These are phyloP conservation scores for Eubasilissa splendida DNA, from an alignment of 2,888 invertebrate genomes.

Conservation along the genomic window DNA sequence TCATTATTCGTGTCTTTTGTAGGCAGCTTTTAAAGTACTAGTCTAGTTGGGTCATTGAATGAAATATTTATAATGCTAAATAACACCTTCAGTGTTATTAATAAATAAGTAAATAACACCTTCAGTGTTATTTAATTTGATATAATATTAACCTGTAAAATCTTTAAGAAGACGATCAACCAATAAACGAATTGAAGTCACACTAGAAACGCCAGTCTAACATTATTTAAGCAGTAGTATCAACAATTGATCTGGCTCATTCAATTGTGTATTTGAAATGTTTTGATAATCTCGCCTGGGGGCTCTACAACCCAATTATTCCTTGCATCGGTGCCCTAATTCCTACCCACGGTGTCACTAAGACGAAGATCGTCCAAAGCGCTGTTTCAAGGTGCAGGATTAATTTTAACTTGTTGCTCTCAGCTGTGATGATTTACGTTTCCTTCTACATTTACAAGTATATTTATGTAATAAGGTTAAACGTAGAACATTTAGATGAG, in stretches of 20 bases:
- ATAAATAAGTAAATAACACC: too few species aligned
- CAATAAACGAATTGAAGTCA: too few species aligned
- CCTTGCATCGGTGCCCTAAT: background rate
- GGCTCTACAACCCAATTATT: conserved; percentile 14
- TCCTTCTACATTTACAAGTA: background rate
- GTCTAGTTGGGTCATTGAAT: too few species aligned
- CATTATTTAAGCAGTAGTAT: background rate
- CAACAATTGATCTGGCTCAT: background rate
- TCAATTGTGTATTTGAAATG: conserved; percentile 3
- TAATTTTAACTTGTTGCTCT: conserved; percentile 48
- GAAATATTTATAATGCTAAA: too few species aligned
- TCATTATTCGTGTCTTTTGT: too few species aligned
- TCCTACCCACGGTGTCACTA: conserved; percentile 21
- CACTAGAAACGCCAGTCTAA: too few species aligned
- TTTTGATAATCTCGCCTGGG: conserved; percentile 20
- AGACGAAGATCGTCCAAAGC: conserved; percentile 1
- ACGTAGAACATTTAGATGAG: background rate
- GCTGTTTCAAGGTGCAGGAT: conserved; percentile 16
- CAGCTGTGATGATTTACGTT: conserved; percentile 35
- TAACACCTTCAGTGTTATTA: too few species aligned
- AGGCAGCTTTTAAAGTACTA: too few species aligned
- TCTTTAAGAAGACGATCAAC: too few species aligned
- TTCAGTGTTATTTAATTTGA: too few species aligned
- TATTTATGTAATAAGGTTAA: background rate
- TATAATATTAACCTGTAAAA: too few species aligned